Evolutionary conservation across 2,888 invertebrate species (phyloP).

Genomic region (Scaptomyza parva): DNA sequence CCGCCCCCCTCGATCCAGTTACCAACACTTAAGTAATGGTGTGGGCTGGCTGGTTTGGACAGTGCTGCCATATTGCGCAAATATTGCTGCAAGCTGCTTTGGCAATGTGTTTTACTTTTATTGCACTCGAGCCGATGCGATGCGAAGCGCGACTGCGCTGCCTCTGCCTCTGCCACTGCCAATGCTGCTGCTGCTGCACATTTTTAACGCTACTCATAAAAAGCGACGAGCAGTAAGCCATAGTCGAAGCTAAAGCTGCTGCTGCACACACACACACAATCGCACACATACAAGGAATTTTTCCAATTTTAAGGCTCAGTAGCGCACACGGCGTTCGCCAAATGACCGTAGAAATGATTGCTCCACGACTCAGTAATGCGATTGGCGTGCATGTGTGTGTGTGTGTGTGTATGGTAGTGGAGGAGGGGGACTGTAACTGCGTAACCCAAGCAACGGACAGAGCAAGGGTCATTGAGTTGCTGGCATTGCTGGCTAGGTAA

Average conservation of each 20-base stretch:
- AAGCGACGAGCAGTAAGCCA: conserved; percentile 65
- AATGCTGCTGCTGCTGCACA: conserved; percentile 71
- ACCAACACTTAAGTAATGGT: not conserved
- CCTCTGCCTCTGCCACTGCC: too few species aligned
- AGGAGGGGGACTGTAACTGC: not conserved
- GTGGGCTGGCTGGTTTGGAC: not conserved
- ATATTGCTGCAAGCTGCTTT: conserved; percentile 75
- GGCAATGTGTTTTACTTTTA: conserved; percentile 80
- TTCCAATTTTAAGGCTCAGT: conserved; percentile 81
- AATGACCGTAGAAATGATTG: conserved; percentile 78
- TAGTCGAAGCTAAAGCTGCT: conserved; percentile 11
- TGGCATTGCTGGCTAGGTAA: conserved; percentile 39
- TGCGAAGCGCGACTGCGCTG: not conserved
- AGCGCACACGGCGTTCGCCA: conserved; percentile 70
- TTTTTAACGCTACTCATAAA: conserved; percentile 78
- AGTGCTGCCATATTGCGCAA: conserved; percentile 50
- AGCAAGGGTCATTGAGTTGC: conserved; percentile 61
- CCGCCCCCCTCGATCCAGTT: not conserved
- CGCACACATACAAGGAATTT: conserved; percentile 39
- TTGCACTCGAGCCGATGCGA: conserved; percentile 72
- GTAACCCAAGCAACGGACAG: conserved; percentile 7
- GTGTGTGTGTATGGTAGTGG: not conserved
- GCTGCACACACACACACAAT: conserved; percentile 41
- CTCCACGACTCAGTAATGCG: conserved; percentile 50
- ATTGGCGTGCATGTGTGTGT: not conserved